Evolutionary conservation across 2,888 invertebrate species (phyloP).

Genomic region (Netelia virgata): DNA sequence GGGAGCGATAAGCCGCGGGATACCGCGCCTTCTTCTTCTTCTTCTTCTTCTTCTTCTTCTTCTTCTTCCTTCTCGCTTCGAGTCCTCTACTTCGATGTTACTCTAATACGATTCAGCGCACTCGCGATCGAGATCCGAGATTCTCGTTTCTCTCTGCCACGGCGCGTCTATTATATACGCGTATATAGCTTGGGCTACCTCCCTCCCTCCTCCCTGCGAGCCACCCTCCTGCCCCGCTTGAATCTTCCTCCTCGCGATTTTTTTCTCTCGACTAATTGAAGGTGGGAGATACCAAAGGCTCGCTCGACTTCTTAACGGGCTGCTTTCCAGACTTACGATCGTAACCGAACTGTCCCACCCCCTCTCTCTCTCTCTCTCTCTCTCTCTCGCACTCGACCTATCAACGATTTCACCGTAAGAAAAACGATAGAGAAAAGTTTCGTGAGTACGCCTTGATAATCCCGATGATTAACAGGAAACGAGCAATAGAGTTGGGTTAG

Average conservation of each 20-base stretch:
- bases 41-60: too few species aligned
- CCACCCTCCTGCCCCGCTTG: slow-evolving; percentile 4
- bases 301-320: slow-evolving; percentile 22
- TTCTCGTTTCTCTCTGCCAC: slow-evolving; percentile 16
- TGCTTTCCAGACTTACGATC: slow-evolving; percentile 30
- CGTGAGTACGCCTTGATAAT: slow-evolving; percentile 10
- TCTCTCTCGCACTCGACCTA: background rate
- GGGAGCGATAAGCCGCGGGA: slow-evolving; percentile 58
- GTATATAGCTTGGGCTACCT: background rate
- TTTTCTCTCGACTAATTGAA: slow-evolving; percentile 52
- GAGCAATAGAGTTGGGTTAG: background rate
- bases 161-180: background rate
- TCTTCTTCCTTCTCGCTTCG: slow-evolving; percentile 29
- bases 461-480: slow-evolving; percentile 13
- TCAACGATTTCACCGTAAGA: background rate
- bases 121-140: slow-evolving; percentile 60
- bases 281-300: slow-evolving; percentile 27
- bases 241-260: slow-evolving; percentile 12
- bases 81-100: background rate
- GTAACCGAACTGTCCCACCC: slow-evolving; percentile 6
- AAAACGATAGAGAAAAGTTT: background rate
- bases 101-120: slow-evolving; percentile 10
- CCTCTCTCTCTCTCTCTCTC: too few species aligned
- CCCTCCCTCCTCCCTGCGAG: background rate
- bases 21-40: slow-evolving; percentile 26